phyloP scores from a whole-genome alignment of 2,797 vertebrate genomes.

The Myotis vivesi region DNA sequence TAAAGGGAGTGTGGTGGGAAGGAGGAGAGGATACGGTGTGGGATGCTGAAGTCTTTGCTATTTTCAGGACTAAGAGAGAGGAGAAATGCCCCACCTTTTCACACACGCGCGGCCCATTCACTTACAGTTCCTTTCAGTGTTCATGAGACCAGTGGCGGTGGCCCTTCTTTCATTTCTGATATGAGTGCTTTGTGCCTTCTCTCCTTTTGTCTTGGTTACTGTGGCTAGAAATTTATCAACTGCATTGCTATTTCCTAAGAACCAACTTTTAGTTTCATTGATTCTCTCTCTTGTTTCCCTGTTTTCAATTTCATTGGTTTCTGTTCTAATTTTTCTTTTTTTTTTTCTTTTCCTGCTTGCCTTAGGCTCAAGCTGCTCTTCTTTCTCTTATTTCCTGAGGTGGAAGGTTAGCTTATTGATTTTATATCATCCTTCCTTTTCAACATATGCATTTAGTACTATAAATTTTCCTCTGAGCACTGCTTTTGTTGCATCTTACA shows the following conservation, averaged over 20 bases:
- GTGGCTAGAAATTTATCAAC: neutral
- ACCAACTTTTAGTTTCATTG: neutral
- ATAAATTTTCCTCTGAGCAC: neutral
- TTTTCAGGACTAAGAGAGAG: neutral
- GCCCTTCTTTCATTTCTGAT: neutral
- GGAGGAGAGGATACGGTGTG: neutral
- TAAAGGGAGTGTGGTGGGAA: neutral
- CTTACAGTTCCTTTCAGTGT: neutral
- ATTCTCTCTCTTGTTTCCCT: neutral
- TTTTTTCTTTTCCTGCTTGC: neutral
- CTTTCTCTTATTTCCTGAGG: neutral
- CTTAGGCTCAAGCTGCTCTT: neutral
- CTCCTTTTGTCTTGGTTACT: neutral
- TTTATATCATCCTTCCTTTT: neutral
- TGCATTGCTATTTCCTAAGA: constrained; percentile 22
- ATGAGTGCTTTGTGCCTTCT: neutral
- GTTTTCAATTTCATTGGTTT: neutral
- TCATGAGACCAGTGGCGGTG: neutral
- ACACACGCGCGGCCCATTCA: neutral
- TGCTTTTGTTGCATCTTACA: neutral
- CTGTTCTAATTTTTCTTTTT: neutral
- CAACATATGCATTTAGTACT: neutral
- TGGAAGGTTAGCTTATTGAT: neutral
- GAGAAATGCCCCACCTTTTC: neutral
- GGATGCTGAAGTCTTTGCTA: neutral